Evolutionary conservation across 2,888 invertebrate genomes (phyloP).

Genomic region (Heterodera filipjevi): DNA sequence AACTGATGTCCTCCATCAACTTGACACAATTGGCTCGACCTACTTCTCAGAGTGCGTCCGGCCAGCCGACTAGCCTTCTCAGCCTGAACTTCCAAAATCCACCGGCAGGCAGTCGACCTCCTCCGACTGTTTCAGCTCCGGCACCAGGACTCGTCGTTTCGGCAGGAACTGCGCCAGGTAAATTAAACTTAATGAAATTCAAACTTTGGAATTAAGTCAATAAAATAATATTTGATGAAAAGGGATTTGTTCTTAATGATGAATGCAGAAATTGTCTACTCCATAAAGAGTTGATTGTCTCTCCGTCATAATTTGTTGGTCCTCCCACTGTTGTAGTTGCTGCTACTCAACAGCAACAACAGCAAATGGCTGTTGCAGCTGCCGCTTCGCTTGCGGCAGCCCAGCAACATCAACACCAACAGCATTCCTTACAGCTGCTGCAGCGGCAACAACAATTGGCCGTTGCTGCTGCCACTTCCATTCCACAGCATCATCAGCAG

Average conservation of each 20-base stretch:
- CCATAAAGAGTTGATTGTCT: background rate
- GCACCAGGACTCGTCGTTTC: constrained; percentile 9
- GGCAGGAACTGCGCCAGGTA: constrained; percentile 11
- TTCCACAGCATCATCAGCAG: constrained; percentile 14
- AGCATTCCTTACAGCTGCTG: background rate
- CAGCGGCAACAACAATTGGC: constrained; percentile 20
- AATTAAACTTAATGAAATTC: no score
- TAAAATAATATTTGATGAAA: background rate
- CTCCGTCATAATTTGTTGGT: constrained; percentile 4
- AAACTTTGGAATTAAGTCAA: no score
- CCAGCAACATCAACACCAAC: constrained; percentile 23
- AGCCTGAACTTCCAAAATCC: constrained; percentile 31
- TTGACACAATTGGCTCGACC: constrained; percentile 29
- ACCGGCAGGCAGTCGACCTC: constrained; percentile 31
- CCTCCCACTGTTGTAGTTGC: constrained; percentile 10
- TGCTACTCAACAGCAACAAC: constrained; percentile 24
- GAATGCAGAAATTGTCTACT: no score
- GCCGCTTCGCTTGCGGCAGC: constrained; percentile 19
- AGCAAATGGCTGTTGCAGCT: constrained; percentile 23
- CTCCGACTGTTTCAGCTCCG: constrained; percentile 21
- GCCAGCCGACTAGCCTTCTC: constrained; percentile 34
- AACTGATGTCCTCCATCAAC: constrained; percentile 32
- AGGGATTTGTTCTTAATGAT: background rate
- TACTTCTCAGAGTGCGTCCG: background rate
- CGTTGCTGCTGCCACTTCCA: background rate